Base-by-base conservation (phyloP, 2,797 vertebrate species). In the Pseudochromis fuscus region DNA sequence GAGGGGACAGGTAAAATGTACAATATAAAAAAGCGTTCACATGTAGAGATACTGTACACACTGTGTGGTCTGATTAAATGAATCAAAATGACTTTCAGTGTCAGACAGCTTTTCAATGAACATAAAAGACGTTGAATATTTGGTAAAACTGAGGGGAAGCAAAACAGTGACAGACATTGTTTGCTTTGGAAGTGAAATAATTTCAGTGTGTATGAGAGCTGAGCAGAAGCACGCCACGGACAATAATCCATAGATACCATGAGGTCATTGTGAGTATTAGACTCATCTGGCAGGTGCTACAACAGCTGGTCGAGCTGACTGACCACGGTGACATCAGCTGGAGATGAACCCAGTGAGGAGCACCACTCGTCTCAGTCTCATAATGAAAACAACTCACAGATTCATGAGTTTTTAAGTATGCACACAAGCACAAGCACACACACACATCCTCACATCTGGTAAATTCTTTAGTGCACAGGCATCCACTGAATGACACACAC, bases 401-500 rank as follows among this genome's bases (percentile, higher is more conserved):
- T 30, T 33, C 2, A 13, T 55, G 49, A 12, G 13, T 19, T 61
- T 57, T 64, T 30, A 53, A 1, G n/a, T 2, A 31, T 11, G 4
- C 33, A 58, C 46, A 52, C 37, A 53, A 18, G 12, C 61, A 58
- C 38, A 60, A 25, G 60, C 42, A 52, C 38, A 25, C 35, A 63
- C 42, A 52, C 38, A 25, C 35, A 45, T 23, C 21, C 3, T 0
- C 30, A 31, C 19, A 48, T 49, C 58, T 42, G 15, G 2, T 13
- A 25, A 30, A 56, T 42, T 31, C 8, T 37, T 40, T 24, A 21
- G 12, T 35, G 35, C 27, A 53, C 40, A 51, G 24, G 46, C 27
- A 48, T 77, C 7, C 31, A 55, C 35, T 40, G n/a, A 50, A 42
- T 13, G 38, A 51, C 40, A 49, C 60, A 50, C 79, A 56, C 60